phyloP scores from a whole-genome alignment of 1,140 invertebrate genomes.

The Philotrypesis tridentata region DNA sequence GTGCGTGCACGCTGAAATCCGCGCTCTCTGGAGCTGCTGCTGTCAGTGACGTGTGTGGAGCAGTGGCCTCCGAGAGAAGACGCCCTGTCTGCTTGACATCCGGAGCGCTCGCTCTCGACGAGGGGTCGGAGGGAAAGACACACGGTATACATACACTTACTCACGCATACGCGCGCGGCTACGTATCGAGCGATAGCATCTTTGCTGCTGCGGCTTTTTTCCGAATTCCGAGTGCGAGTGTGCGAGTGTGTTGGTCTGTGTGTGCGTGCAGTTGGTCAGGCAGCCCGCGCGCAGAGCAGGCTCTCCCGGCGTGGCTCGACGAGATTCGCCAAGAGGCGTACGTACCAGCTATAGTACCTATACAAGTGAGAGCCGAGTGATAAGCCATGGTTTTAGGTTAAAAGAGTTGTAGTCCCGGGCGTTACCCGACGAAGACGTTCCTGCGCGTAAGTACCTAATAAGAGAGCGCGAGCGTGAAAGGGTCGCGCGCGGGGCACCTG shows the following conservation, averaged over 20 bases:
- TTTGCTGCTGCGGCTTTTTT: background rate
- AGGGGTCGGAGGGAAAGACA: too few species aligned
- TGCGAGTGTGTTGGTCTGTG: background rate
- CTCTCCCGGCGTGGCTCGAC: background rate
- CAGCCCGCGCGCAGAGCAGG: too few species aligned
- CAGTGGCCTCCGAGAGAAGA: background rate
- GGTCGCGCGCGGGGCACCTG: background rate
- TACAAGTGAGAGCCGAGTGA: background rate
- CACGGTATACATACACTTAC: too few species aligned
- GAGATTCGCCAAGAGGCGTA: too few species aligned
- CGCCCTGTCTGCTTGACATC: background rate
- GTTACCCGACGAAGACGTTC: background rate
- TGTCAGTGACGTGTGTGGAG: constrained; percentile 22
- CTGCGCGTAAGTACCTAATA: background rate
- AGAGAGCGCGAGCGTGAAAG: background rate
- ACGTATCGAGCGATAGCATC: too few species aligned
- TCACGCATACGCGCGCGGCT: too few species aligned
- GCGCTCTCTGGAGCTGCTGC: background rate
- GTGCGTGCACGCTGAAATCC: background rate
- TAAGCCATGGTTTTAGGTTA: background rate
- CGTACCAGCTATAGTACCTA: too few species aligned
- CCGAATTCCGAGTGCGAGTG: too few species aligned
- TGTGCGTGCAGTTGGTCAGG: too few species aligned
- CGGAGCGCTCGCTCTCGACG: background rate
- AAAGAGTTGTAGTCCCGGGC: background rate